Base-by-base conservation (phyloP, 23 tunicate genomes). In the Phallusia fumigata region DNA sequence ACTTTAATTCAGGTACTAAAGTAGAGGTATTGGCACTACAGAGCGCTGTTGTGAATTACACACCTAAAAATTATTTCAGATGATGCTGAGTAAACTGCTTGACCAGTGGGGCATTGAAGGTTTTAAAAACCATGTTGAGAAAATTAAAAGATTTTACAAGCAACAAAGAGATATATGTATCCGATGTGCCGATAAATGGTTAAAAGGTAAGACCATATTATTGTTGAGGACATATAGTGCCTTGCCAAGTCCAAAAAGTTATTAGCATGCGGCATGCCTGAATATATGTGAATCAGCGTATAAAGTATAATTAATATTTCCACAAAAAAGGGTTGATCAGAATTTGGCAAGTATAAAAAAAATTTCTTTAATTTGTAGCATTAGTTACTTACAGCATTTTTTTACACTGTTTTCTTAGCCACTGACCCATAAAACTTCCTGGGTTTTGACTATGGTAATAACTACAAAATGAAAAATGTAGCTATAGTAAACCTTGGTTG, bases 81-180 rank as follows among this genome's bases (percentile, higher is more conserved):
- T 86, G 80, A 72, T 91, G 65, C 77, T 69, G 18, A 51, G 76
- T 19, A 78, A 76, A 33, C 78, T 96, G 13, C 83, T 96, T 12
- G 90, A 91, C 30, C 28, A 84, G 31, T 96, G 99, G 99, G 87
- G 87, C 32, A 30, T 90, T 1, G 97, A 91, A 30, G 97, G 99
- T 10, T 96, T 96, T 77, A 78, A 73, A 35, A 65, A 72, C 12
- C 96, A 96, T 65, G 64, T 89, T 13, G 73, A 79, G 74, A 33
- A 86, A 12, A 87, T 89, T 18, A 81, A 77, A 74, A 31, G 49
- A 34, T 94, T 94, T 79, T 94, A 94, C 80, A 58, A 78, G 74
- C 65, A 80, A 19, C 94, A 89, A 51, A 65, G 95, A 79, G 94
- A 94, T 79, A 77, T 44, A 0, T 85, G 86, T 82, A 52, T 86